Evolutionary conservation across 2,888 invertebrate genomes (phyloP).

Genomic region (Galeopsomyia nigrocyanea): DNA sequence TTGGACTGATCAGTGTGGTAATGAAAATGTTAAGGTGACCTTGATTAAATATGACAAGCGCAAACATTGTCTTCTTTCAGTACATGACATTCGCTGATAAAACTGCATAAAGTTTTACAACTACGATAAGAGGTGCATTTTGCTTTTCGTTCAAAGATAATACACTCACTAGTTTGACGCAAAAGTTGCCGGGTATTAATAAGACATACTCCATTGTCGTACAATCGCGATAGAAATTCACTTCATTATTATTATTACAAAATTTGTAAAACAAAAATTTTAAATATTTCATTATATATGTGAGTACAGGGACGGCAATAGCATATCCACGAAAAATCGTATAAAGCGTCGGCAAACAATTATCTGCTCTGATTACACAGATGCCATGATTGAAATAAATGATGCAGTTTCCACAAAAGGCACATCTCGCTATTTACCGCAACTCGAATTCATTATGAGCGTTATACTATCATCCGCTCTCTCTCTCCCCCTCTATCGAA

Average conservation of each 20-base stretch:
- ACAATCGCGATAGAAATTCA: too few species aligned
- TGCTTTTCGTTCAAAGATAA: conserved; percentile 37
- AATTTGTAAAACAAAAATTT: too few species aligned
- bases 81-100: conserved; percentile 34
- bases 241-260: too few species aligned
- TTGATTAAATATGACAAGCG: conserved; percentile 41
- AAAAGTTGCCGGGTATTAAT: neutral
- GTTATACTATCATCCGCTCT: neutral
- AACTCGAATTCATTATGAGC: conserved; percentile 32
- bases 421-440: conserved; percentile 11
- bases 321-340: neutral
- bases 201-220: too few species aligned
- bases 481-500: neutral
- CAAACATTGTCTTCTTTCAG: conserved; percentile 41
- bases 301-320: too few species aligned
- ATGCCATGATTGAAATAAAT: conserved; percentile 39
- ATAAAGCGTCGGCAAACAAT: conserved; percentile 17
- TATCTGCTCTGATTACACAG: conserved; percentile 16
- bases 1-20: conserved; percentile 45
- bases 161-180: neutral
- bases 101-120: conserved; percentile 41
- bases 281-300: too few species aligned
- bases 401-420: conserved; percentile 38
- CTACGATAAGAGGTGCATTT: conserved; percentile 43
- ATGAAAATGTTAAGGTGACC: conserved; percentile 49